phyloP scores from a whole-genome alignment of 2,888 invertebrate genomes.

The Drosophila robusta region DNA sequence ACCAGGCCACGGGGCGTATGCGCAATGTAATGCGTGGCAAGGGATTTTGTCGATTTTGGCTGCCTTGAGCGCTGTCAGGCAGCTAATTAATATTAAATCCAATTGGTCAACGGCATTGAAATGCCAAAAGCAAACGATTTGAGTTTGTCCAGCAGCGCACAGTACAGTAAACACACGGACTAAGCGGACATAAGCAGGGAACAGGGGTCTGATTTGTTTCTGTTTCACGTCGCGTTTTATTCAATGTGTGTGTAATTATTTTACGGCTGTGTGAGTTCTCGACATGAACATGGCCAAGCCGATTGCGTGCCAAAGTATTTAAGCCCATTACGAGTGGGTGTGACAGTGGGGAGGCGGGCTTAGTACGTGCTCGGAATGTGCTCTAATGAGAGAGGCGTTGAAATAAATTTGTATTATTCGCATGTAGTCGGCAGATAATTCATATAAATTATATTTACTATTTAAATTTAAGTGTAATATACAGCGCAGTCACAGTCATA shows the following conservation, averaged over 20 bases:
- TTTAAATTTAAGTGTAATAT: slow-evolving; percentile 71
- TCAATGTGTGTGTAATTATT: slow-evolving; percentile 76
- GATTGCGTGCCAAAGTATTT: slow-evolving; percentile 56
- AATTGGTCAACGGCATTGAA: slow-evolving; percentile 67
- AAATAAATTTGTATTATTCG: slow-evolving; percentile 55
- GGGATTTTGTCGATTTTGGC: slow-evolving; percentile 17
- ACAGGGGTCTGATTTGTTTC: slow-evolving; percentile 25
- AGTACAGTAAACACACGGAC: neutral
- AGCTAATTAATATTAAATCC: slow-evolving; percentile 75
- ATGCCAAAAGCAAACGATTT: slow-evolving; percentile 62
- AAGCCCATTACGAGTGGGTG: slow-evolving; percentile 57
- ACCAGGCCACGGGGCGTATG: slow-evolving; percentile 37
- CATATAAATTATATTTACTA: slow-evolving; percentile 66
- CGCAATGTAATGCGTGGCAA: slow-evolving; percentile 27
- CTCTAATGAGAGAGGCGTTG: slow-evolving; percentile 55
- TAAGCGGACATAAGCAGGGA: neutral
- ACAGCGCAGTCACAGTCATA: slow-evolving; percentile 36
- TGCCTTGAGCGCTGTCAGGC: slow-evolving; percentile 48
- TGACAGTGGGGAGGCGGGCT: neutral
- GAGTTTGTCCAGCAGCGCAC: slow-evolving; percentile 14
- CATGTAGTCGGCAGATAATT: slow-evolving; percentile 63
- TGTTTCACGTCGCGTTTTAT: slow-evolving; percentile 65
- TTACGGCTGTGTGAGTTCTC: slow-evolving; percentile 46
- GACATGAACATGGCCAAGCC: slow-evolving; percentile 34
- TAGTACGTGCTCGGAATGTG: slow-evolving; percentile 62